These are phyloP conservation scores for Monarcha castaneiventris DNA, from an alignment of 2,113 vertebrate genomes.

Conservation along the genomic window DNA sequence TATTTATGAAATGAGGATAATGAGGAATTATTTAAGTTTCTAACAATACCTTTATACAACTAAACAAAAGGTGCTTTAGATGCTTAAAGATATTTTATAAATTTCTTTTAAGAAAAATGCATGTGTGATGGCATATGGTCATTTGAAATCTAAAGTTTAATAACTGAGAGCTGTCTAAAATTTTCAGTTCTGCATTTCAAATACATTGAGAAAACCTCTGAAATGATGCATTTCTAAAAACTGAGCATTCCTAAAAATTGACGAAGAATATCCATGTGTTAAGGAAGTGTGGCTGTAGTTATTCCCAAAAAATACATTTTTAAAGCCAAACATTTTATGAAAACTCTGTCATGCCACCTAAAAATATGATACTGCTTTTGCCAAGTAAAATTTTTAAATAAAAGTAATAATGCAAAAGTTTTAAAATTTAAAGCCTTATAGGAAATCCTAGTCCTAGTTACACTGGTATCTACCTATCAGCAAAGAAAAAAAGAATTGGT, in stretches of 20 bases:
- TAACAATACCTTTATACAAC: background rate
- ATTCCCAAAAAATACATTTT: background rate
- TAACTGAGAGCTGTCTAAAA: background rate
- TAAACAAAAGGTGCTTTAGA: background rate
- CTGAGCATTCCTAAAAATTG: background rate
- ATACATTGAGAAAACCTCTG: background rate
- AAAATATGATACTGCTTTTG: background rate
- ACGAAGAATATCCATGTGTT: background rate
- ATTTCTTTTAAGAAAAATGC: background rate
- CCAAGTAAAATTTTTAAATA: background rate
- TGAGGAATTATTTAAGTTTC: background rate
- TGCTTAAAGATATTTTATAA: background rate
- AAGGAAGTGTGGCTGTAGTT: background rate
- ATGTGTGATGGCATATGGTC: background rate
- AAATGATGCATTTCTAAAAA: background rate
- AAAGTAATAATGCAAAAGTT: background rate
- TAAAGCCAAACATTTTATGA: background rate
- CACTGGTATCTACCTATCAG: background rate
- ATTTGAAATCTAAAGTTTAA: background rate
- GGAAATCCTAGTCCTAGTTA: background rate
- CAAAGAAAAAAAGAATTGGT: background rate
- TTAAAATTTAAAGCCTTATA: background rate
- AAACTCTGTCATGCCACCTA: background rate
- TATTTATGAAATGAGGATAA: background rate
- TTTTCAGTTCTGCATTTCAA: background rate